Conservation (phyloP, 2,888 invertebrate species). For the Abrostola triplasia region DNA sequence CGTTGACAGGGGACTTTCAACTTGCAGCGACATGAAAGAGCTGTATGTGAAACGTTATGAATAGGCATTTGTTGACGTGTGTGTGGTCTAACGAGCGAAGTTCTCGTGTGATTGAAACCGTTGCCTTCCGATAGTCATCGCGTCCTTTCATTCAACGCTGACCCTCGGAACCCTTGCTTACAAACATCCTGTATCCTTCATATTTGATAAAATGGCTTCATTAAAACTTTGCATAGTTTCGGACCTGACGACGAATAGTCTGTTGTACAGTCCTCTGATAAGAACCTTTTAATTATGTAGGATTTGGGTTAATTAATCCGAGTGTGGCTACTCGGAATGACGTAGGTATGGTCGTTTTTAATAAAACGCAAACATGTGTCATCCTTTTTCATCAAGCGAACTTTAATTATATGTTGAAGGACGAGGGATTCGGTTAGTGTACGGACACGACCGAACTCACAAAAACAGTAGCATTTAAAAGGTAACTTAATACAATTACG, state of each 20-base stretch:
- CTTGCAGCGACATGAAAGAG: constrained; percentile 67
- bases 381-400: constrained; percentile 21
- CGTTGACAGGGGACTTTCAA: constrained; percentile 69
- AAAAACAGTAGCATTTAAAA: too few species aligned
- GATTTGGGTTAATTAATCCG: constrained; percentile 51
- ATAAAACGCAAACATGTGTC: constrained; percentile 28
- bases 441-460: too few species aligned
- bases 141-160: constrained; percentile 74
- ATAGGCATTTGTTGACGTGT: constrained; percentile 71
- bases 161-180: constrained; percentile 68
- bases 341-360: constrained; percentile 20
- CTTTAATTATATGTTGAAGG: constrained; percentile 1
- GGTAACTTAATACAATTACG: too few species aligned
- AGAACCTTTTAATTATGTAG: constrained; percentile 61
- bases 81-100: constrained; percentile 77
- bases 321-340: constrained; percentile 40
- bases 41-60: constrained; percentile 73
- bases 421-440: neutral
- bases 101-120: constrained; percentile 82
- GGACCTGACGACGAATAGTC: constrained; percentile 60
- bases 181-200: constrained; percentile 61
- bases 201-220: constrained; percentile 80
- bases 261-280: constrained; percentile 59
- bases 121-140: constrained; percentile 79
- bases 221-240: constrained; percentile 79